Evolutionary conservation across 2,888 invertebrate genomes (phyloP).

Genomic region (Iselma pallidipennis): DNA sequence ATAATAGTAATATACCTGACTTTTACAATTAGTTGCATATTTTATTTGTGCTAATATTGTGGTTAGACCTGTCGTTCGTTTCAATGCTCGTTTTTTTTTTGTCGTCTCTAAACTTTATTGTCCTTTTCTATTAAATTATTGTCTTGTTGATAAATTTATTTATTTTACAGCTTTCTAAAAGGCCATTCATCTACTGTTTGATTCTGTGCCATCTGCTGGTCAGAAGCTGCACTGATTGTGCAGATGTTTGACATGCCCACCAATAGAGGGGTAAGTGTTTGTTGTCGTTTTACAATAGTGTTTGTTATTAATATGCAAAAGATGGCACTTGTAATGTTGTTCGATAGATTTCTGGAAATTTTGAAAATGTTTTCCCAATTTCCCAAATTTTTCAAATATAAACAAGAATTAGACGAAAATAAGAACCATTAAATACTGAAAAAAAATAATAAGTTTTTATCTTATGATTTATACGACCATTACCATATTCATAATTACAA

Average conservation of each 20-base stretch:
- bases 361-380: background rate
- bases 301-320: constrained; percentile 4
- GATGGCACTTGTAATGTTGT: constrained; percentile 21
- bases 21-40: constrained; percentile 31
- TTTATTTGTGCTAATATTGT: constrained; percentile 32
- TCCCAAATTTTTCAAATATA: background rate
- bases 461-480: background rate
- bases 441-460: background rate
- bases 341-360: background rate
- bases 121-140: constrained; percentile 17
- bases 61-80: too few relatives aligned
- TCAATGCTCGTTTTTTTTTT: too few relatives aligned
- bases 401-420: background rate
- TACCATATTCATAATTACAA: constrained; percentile 2
- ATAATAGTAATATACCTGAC: constrained; percentile 44
- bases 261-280: constrained; percentile 36
- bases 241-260: constrained; percentile 32
- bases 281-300: constrained; percentile 1
- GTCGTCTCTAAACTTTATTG: too few relatives aligned
- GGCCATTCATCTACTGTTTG: constrained; percentile 24
- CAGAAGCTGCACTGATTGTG: constrained; percentile 41
- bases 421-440: background rate
- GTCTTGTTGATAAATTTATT: constrained; percentile 12
- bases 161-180: constrained; percentile 20
- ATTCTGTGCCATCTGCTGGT: constrained; percentile 46